A percentile compares a stretch with the other conserved stretches of the same genome.
Conservation (phyloP, 2,888 invertebrate species). For the Apoderus coryli region DNA sequence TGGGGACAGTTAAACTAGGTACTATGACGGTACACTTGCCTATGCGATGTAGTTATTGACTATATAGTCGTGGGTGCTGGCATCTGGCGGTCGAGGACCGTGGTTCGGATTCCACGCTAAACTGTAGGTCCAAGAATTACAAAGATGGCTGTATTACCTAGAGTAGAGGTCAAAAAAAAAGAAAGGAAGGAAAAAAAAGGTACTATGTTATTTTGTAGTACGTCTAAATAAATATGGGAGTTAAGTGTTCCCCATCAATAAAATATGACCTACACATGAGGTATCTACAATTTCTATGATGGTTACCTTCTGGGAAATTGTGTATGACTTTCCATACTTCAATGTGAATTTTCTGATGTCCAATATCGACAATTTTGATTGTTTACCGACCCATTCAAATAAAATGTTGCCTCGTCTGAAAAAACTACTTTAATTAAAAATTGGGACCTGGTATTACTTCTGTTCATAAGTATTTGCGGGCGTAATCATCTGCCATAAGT, state of each 20-base stretch:
- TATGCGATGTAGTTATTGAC: too few relatives aligned
- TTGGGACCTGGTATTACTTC: not conserved
- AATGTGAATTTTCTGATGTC: constrained; percentile 6
- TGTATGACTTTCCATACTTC: constrained; percentile 4
- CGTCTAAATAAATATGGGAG: not conserved
- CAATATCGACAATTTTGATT: constrained; percentile 8
- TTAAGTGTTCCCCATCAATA: constrained; percentile 1
- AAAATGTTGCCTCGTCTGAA: constrained; percentile 1
- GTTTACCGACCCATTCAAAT: constrained; percentile 30
- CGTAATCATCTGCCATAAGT: constrained; percentile 1
- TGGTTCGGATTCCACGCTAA: too few relatives aligned
- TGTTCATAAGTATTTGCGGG: not conserved
- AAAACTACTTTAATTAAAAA: not conserved
- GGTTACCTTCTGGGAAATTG: constrained; percentile 1
- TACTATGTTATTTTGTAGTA: not conserved
- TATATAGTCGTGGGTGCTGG: too few relatives aligned
- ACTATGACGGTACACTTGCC: too few relatives aligned
- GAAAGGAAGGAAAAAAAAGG: too few relatives aligned
- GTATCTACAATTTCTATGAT: not conserved
- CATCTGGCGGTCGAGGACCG: too few relatives aligned
- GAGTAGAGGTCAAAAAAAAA: too few relatives aligned
- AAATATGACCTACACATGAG: not conserved
- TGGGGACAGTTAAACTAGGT: too few relatives aligned
- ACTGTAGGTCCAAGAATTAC: too few relatives aligned
- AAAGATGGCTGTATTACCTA: too few relatives aligned